Base-by-base conservation (phyloP, 2,888 invertebrate genomes). In the Empis livida region DNA sequence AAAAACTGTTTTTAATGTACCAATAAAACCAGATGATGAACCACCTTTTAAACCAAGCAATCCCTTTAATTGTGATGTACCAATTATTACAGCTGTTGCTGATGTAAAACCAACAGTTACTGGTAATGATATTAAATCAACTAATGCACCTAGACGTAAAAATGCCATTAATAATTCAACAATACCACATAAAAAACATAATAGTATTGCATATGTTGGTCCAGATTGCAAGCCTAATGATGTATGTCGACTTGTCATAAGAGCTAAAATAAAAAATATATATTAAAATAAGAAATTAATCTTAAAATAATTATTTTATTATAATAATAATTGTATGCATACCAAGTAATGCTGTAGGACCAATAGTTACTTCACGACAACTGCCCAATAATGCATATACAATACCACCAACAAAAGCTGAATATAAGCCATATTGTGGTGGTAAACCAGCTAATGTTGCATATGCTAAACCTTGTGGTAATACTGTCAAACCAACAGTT, bases 341-440 rank as follows among this genome's bases (percentile, higher is more conserved):
- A 27, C 23, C 23, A 27, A 27, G 49, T 30, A 66, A 75, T n/a
- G 95, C 94, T 0, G 94, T 94, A 3, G 95, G 94, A 9, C 95
- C 89, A 50, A 89, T 81, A 8, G 88, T 87, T 48, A 88, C 87
- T 62, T 88, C 87, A 55, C 86, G 86, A 62, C 86, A 86, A 43
- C 91, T 89, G 23, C 95, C 95, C 57, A 95, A 80, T 49, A 94
- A 67, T 44, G 85, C 80, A 71, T 95, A 96, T 37, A 95, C 78
- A 65, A 95, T 87, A 31, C 93, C 92, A 2, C 94, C 93, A 70
- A 92, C 79, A 68, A 95, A 95, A 1, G 94, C 87, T 0, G 94
- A 92, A 71, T 95, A 95, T 44, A 96, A 75, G 4, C 95, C 95
- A 71, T 91, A 93, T 90, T 95, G 86, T 31, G 89, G 88, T 62